Conservation (phyloP, 2,888 invertebrate species). For the Ichneumoninae sp. region DNA sequence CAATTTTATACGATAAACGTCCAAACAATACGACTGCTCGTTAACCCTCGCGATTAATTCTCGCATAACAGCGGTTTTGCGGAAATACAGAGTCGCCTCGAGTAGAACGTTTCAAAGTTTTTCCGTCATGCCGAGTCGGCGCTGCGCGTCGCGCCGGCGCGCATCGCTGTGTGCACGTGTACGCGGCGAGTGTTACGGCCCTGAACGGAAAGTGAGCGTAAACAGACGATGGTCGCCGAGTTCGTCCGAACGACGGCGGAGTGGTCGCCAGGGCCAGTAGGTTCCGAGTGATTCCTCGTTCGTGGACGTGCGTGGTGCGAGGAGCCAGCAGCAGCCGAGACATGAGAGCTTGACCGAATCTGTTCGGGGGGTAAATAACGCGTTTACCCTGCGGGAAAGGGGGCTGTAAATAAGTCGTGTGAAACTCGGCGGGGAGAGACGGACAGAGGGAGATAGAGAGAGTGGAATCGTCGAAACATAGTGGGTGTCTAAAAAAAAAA, state of each 20-base stretch:
- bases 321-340: conserved; percentile 64
- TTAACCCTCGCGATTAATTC: too few species aligned
- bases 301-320: conserved; percentile 72
- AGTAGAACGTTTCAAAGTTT: not conserved
- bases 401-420: conserved; percentile 47
- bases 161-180: not conserved
- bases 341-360: conserved; percentile 70
- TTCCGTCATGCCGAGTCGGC: not conserved
- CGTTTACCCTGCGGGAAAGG: conserved; percentile 67
- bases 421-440: conserved; percentile 31
- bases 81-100: not conserved
- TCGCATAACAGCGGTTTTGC: too few species aligned
- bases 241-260: conserved; percentile 67
- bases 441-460: conserved; percentile 1
- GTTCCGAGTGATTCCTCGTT: conserved; percentile 72
- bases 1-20: too few species aligned
- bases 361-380: conserved; percentile 68
- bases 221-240: conserved; percentile 66
- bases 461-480: conserved; percentile 19
- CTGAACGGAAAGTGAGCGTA: conserved; percentile 73
- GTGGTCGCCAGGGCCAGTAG: conserved; percentile 68
- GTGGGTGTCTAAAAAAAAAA: conserved; percentile 58
- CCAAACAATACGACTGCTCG: too few species aligned
- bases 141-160: not conserved
- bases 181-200: conserved; percentile 51